A percentile compares a stretch with the other conserved stretches of the same genome.
Conservation (phyloP, 2,888 invertebrate genomes). For the Drosophila multiciliata region DNA sequence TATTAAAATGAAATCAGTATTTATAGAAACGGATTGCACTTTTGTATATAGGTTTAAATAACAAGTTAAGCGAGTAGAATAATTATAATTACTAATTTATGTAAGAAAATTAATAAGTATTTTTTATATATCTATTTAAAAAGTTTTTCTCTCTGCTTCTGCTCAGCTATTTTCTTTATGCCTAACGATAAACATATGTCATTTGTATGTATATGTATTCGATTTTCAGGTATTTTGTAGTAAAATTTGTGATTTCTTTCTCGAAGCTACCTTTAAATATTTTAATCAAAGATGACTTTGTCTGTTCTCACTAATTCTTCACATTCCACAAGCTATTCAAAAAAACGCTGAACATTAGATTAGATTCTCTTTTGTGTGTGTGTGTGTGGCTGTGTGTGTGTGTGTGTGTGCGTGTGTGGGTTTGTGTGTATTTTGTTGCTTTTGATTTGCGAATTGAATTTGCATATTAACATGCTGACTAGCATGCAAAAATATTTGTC, state of each 20-base stretch:
- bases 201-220: no score
- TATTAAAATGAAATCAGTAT: background rate
- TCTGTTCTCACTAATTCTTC: conserved; percentile 11
- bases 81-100: background rate
- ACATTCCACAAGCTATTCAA: conserved; percentile 1
- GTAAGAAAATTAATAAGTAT: background rate
- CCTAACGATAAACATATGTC: background rate
- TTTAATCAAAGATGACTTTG: conserved; percentile 44
- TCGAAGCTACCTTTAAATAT: conserved; percentile 38
- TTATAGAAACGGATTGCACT: background rate
- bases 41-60: background rate
- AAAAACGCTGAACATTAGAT: conserved; percentile 29
- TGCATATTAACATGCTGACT: conserved; percentile 54
- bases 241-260: background rate
- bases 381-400: conserved; percentile 1
- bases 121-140: background rate
- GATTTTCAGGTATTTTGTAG: conserved; percentile 2
- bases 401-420: background rate
- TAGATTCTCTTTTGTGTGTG: conserved; percentile 33
- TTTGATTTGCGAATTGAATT: conserved; percentile 77
- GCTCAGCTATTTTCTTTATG: background rate
- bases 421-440: conserved; percentile 25
- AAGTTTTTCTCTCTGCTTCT: background rate
- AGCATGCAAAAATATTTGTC: conserved; percentile 49
- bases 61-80: background rate